These are phyloP conservation scores for Scelioninae gen. 1 DNA, from an alignment of 2,888 invertebrate species.

Conservation along the genomic window DNA sequence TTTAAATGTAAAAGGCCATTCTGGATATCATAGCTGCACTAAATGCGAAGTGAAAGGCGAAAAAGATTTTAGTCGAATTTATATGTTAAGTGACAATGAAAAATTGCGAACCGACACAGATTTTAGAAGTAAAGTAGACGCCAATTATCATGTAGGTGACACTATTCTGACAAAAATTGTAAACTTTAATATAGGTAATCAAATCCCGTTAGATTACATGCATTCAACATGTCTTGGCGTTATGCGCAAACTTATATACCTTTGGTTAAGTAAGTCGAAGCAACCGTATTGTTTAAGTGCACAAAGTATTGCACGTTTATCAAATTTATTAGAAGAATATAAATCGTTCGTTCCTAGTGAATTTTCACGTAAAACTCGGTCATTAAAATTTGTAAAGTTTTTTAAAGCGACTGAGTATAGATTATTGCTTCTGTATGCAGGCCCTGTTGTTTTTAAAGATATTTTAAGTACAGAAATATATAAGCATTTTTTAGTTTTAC, in stretches of 20 bases:
- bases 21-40: slow-evolving; percentile 33
- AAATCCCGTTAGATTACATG: slow-evolving; percentile 18
- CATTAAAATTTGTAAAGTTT: slow-evolving; percentile 40
- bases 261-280: slow-evolving; percentile 25
- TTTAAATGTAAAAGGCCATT: slow-evolving; percentile 33
- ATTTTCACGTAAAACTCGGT: slow-evolving; percentile 43
- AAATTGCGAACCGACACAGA: slow-evolving; percentile 1
- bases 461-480: slow-evolving; percentile 19
- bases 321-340: not conserved
- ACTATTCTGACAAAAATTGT: slow-evolving; percentile 10
- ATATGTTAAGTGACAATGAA: slow-evolving; percentile 8
- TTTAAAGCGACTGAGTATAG: slow-evolving; percentile 38
- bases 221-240: slow-evolving; percentile 26
- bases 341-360: slow-evolving; percentile 31
- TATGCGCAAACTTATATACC: slow-evolving; percentile 18
- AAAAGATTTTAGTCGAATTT: not conserved
- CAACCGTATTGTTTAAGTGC: slow-evolving; percentile 19
- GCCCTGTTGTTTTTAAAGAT: slow-evolving; percentile 15
- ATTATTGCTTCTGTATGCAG: slow-evolving; percentile 46
- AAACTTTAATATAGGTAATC: slow-evolving; percentile 9
- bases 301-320: not conserved
- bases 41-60: slow-evolving; percentile 34
- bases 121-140: slow-evolving; percentile 1
- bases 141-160: slow-evolving; percentile 8
- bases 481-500: slow-evolving; percentile 29